A percentile compares a stretch with the other conserved stretches of the same genome.
Evolutionary conservation across 1,140 invertebrate species (phyloP).

Genomic region (Patella vulgata): DNA sequence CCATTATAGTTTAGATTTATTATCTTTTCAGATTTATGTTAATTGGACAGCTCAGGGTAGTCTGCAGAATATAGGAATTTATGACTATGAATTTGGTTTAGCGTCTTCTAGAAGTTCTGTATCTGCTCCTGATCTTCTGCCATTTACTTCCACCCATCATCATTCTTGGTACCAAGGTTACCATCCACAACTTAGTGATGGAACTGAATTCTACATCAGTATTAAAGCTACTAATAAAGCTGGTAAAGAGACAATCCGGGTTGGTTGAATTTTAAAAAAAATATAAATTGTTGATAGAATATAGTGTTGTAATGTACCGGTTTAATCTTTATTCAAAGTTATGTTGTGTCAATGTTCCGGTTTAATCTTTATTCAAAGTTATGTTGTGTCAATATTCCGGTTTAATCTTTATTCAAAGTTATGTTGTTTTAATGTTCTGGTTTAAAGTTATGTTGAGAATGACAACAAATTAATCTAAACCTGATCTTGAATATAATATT

Average conservation of each 20-base stretch:
- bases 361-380: too few species aligned
- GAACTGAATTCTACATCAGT: constrained; percentile 30
- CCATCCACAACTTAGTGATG: constrained; percentile 33
- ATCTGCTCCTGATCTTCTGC: constrained; percentile 25
- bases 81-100: constrained; percentile 37
- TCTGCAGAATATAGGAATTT: constrained; percentile 22
- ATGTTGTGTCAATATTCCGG: too few species aligned
- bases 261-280: too few species aligned
- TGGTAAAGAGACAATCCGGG: constrained; percentile 17
- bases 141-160: constrained; percentile 27
- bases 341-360: too few species aligned
- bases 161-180: constrained; percentile 18
- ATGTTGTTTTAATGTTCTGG: too few species aligned
- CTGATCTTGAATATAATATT: too few species aligned
- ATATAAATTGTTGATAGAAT: too few species aligned
- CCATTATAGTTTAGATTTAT: neutral
- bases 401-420: too few species aligned
- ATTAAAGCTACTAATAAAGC: constrained; percentile 36
- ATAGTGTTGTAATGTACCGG: too few species aligned
- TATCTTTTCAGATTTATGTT: constrained; percentile 27
- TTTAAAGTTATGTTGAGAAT: too few species aligned
- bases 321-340: too few species aligned
- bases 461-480: too few species aligned
- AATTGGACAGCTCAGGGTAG: constrained; percentile 25
- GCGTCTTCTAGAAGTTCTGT: constrained; percentile 3